Conservation (phyloP, 1,140 invertebrate species). For the Prorops nasuta region DNA sequence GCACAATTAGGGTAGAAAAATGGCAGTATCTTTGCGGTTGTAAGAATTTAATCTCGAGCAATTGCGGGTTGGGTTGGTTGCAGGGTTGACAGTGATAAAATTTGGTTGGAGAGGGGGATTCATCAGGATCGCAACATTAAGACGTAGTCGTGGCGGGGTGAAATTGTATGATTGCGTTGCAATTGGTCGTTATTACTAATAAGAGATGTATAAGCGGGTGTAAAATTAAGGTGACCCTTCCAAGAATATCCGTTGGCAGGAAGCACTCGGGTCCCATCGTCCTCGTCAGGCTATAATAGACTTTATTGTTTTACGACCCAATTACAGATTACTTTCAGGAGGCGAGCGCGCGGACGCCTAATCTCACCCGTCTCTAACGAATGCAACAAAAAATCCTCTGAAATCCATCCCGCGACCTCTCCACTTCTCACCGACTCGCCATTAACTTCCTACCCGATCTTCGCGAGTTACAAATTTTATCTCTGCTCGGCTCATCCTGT, state of each 20-base stretch:
- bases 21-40: no score
- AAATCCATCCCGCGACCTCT: not conserved
- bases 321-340: constrained; percentile 53
- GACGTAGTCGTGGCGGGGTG: constrained; percentile 1
- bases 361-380: constrained; percentile 36
- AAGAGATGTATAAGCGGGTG: constrained; percentile 12
- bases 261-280: constrained; percentile 2
- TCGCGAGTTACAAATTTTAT: constrained; percentile 22
- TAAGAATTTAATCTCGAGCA: no score
- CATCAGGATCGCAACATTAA: constrained; percentile 13
- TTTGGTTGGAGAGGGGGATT: no score
- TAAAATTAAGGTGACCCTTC: constrained; percentile 19
- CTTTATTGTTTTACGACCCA: constrained; percentile 54
- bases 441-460: constrained; percentile 28
- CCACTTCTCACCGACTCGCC: constrained; percentile 2
- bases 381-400: constrained; percentile 30
- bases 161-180: constrained; percentile 20
- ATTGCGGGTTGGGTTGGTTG: no score
- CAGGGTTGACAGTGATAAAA: no score
- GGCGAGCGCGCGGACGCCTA: constrained; percentile 17
- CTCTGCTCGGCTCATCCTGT: no score
- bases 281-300: constrained; percentile 40
- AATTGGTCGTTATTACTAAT: constrained; percentile 31
- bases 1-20: no score
- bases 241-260: constrained; percentile 9